Percentiles rank a stretch among this genome's conserved stretches.
Conservation (phyloP, 2,113 vertebrate genomes). For the Carassius carassius region DNA sequence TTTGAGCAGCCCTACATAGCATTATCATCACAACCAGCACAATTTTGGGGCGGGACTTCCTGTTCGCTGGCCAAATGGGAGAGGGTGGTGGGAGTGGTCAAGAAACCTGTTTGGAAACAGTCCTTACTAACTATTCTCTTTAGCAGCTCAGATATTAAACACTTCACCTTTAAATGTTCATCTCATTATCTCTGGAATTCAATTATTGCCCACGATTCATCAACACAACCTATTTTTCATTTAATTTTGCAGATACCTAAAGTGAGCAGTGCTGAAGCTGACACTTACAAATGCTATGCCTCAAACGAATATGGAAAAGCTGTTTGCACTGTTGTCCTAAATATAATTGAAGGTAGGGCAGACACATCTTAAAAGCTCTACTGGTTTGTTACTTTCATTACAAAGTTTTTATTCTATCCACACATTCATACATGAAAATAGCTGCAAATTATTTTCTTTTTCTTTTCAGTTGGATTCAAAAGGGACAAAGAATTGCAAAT, state of each 20-base stretch:
- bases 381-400: background rate
- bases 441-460: slow-evolving; percentile 5
- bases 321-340: slow-evolving; percentile 78
- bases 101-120: background rate
- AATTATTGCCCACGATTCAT: background rate
- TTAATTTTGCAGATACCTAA: slow-evolving; percentile 78
- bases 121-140: background rate
- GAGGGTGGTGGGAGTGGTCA: background rate
- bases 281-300: slow-evolving; percentile 85
- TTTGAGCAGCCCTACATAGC: background rate
- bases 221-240: background rate
- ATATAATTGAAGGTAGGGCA: slow-evolving; percentile 81
- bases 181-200: background rate
- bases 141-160: background rate
- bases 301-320: slow-evolving; percentile 84
- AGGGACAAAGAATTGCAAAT: slow-evolving; percentile 74
- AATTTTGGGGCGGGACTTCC: background rate
- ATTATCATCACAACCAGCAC: background rate
- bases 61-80: background rate
- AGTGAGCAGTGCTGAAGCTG: slow-evolving; percentile 75
- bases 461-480: slow-evolving; percentile 85
- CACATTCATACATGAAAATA: background rate
- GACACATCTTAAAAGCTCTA: background rate
- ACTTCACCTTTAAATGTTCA: background rate
- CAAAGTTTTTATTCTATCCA: background rate